Evolutionary conservation across 1,140 invertebrate genomes (phyloP).

Genomic region (Eupeodes corollae): DNA sequence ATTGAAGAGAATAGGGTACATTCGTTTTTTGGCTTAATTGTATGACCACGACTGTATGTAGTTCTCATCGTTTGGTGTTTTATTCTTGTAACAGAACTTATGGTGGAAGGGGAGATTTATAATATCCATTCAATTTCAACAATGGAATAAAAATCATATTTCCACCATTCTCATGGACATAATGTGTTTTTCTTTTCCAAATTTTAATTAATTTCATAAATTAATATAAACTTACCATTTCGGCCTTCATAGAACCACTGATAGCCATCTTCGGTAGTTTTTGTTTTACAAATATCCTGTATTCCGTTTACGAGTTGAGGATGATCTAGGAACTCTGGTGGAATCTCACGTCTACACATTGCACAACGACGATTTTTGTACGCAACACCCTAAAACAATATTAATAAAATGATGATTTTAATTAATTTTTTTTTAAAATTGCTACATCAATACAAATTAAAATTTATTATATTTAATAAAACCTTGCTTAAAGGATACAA

Average conservation of each 20-base stretch:
- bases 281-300: constrained; percentile 37
- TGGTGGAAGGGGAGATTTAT: constrained; percentile 24
- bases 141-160: constrained; percentile 67
- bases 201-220: constrained; percentile 8
- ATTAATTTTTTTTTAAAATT: neutral
- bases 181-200: constrained; percentile 6
- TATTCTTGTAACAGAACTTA: neutral
- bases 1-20: too few species aligned
- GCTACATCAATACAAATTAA: neutral
- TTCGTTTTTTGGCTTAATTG: too few species aligned
- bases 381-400: constrained; percentile 55
- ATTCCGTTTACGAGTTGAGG: constrained; percentile 61
- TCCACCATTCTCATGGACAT: constrained; percentile 68
- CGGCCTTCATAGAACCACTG: constrained; percentile 94
- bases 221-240: constrained; percentile 54
- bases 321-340: constrained; percentile 70
- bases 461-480: too few species aligned
- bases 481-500: too few species aligned
- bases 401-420: neutral
- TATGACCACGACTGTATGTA: too few species aligned
- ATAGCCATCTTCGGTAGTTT: constrained; percentile 56
- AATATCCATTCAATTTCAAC: constrained; percentile 54
- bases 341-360: constrained; percentile 74
- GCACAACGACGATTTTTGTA: constrained; percentile 75
- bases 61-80: neutral